Conservation (phyloP, 2,888 invertebrate genomes). For the Meganola albula region DNA sequence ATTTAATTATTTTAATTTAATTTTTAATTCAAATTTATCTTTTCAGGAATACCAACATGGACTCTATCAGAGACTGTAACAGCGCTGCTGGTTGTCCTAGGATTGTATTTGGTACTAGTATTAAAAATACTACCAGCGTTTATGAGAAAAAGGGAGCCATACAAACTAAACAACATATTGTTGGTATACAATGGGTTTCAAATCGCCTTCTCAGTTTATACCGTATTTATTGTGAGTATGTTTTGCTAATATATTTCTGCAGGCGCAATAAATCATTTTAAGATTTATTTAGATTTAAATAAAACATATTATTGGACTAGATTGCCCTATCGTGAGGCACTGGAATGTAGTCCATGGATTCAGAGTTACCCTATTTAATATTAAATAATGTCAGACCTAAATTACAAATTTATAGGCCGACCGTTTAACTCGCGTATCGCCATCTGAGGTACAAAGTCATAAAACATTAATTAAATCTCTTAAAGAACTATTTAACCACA, state of each 20-base stretch:
- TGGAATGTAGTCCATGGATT: too few species aligned
- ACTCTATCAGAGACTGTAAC: conserved; percentile 40
- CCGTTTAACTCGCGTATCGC: too few species aligned
- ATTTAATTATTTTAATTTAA: too few species aligned
- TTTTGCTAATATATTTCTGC: conserved; percentile 1
- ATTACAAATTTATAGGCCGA: too few species aligned
- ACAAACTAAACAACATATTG: conserved; percentile 80
- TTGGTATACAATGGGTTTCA: conserved; percentile 83
- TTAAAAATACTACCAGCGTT: conserved; percentile 81
- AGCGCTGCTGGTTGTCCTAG: conserved; percentile 56
- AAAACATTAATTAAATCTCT: too few species aligned
- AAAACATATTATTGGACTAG: not conserved
- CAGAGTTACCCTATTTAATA: too few species aligned
- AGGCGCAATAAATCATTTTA: conserved; percentile 1
- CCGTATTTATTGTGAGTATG: conserved; percentile 78
- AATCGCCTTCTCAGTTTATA: conserved; percentile 78
- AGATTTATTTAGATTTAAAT: not conserved
- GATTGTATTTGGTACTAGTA: conserved; percentile 82
- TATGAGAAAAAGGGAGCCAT: conserved; percentile 82
- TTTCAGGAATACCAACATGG: conserved; percentile 50
- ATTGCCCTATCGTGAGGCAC: too few species aligned
- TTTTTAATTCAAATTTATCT: too few species aligned
- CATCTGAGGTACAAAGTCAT: too few species aligned
- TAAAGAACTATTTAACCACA: too few species aligned
- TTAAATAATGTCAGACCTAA: too few species aligned